Base-by-base conservation (phyloP, 2,888 invertebrate species). In the Tethea ocularis region DNA sequence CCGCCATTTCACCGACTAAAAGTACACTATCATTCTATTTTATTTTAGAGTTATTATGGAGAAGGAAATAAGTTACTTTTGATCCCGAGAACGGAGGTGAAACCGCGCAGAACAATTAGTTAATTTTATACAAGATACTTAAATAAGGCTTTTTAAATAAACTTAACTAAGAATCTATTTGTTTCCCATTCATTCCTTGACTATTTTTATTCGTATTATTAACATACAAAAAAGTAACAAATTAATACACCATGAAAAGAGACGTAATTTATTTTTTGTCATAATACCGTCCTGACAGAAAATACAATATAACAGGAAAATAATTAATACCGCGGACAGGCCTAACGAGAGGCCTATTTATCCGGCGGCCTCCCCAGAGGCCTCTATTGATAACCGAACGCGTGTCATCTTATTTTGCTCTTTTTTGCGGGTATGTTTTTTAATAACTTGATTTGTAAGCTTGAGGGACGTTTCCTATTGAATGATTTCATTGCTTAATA, bases 371-470 rank as follows among this genome's bases (percentile, higher is more conserved):
- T 46, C n/a, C 46, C 46, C 46, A 2, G 17, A 46, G 46, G 46
- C 46, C 46, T 6, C 41, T 20, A 46, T 46, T 46, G 46, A 46
- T 46, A 20, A 2, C 46, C 20, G 20, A 46, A 46, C 46, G 46
- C 46, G 46, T 46, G 46, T 46, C 46, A 46, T 46, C 17, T 46
- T 46, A 20, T 46, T 46, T 46, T 46, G 46, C 46, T 46, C 46
- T 46, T 46, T 41, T 46, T n/a, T 17, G 10, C 17, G 20, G 20
- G 8, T 2, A 46, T 0, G 0, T 46, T 46, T n/a, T 46, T 41
- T 41, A 41, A 20, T 46, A 46, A 46, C 2, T 20, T 46, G 7
- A 46, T 46, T 46, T 20, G 46, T 46, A 20, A 46, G 46, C 20
- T 10, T 46, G 46, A 46, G 10, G 0, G 46, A 46, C 46, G 20